These are phyloP conservation scores for Plagodis dolabraria DNA, from an alignment of 2,888 invertebrate genomes.

Conservation along the genomic window DNA sequence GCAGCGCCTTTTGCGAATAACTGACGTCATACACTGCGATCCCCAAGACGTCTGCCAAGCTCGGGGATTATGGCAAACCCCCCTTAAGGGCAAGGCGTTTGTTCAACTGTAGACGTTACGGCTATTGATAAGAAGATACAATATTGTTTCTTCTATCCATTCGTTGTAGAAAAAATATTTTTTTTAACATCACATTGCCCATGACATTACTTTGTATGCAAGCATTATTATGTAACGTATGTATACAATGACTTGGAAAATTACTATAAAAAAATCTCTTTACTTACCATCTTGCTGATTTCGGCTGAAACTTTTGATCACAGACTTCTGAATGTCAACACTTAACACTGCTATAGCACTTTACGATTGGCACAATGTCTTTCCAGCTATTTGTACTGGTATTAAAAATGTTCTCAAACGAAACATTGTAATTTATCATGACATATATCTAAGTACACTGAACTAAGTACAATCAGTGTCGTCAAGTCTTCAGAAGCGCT, in stretches of 20 bases:
- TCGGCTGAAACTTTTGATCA: constrained; percentile 29
- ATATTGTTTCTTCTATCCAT: too few species aligned
- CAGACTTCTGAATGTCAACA: constrained; percentile 11
- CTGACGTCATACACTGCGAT: too few species aligned
- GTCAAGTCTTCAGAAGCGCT: not conserved
- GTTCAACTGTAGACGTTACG: too few species aligned
- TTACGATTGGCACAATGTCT: not conserved
- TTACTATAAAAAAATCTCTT: not conserved
- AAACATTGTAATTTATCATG: not conserved
- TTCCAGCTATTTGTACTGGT: not conserved
- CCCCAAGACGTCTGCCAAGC: too few species aligned
- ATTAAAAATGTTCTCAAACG: not conserved
- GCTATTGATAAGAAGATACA: too few species aligned
- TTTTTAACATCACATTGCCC: too few species aligned
- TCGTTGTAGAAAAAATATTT: too few species aligned
- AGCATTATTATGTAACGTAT: constrained; percentile 18
- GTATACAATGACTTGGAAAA: too few species aligned
- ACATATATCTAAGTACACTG: not conserved
- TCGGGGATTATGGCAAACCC: too few species aligned
- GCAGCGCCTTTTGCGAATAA: too few species aligned
- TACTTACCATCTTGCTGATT: constrained; percentile 35
- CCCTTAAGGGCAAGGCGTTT: too few species aligned
- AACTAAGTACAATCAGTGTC: too few species aligned
- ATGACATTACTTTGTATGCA: constrained; percentile 9
- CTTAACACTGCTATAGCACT: not conserved